Base-by-base conservation (phyloP, 2,113 vertebrate species). In the Andinoacara biseriatus region DNA sequence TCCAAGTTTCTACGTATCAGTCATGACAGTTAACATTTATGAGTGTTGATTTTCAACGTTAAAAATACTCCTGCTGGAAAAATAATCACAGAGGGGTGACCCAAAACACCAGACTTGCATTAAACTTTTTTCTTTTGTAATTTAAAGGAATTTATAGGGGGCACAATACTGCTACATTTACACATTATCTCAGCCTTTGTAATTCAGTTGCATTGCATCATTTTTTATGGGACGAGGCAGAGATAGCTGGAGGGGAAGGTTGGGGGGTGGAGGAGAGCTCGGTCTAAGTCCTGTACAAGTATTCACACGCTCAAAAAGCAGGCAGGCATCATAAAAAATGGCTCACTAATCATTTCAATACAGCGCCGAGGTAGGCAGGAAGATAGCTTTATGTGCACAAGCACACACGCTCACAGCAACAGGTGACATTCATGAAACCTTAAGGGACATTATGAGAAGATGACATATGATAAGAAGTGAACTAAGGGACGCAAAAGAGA, bases 311-410 rank as follows among this genome's bases (percentile, higher is more conserved):
- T 86, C 78, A 89, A 60, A 89, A 89, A 87, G 85, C 82, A 93
- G 90, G 85, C 80, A 65, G 78, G 90, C 81, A 74, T 91, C 84
- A 88, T 94, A 94, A 96, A 95, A 93, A 86, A 89, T 74, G 58
- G 33, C 56, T 84, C 89, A 90, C 89, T 94, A 95, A 95, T 94
- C 89, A 95, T 92, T 95, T 89, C 93, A 94, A 93, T 93, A 17
- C 92, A 86, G 84, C 74, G 18, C 52, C 49, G 5, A 65, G 61
- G 83, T 90, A 84, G 84, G 75, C 81, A 78, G 83, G 67, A 80
- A 76, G 85, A 80, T 69, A 61, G 61, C 60, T 85, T 80, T 74
- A 82, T 85, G 59, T 26, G 24, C 84, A 83, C 85, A 86, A 58
- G 81, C 69, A 77, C 77, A 67, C 87, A 90, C 82, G 81, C 63